Base-by-base conservation (phyloP, 2,888 invertebrate species). In the Acleris cristana region DNA sequence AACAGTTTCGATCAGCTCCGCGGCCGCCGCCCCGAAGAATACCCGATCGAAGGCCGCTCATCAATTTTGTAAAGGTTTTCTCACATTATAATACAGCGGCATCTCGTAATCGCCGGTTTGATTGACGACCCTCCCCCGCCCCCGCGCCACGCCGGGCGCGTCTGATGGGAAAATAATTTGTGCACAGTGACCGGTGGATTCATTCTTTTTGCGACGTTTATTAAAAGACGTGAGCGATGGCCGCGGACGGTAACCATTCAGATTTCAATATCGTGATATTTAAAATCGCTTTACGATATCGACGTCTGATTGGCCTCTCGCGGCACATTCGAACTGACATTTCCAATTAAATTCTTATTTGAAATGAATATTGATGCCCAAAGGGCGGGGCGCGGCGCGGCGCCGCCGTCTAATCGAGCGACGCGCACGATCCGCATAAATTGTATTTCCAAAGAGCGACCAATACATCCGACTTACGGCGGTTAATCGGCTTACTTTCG, bases 191-290 rank as follows among this genome's bases (percentile, higher is more conserved):
- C 74, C 74, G 74, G 77, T 76, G 75, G 74, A 80, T 79, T 77
- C 76, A 77, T 80, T 75, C 76, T 70, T 76, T 75, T 75, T 74
- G 61, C 69, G 79, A 79, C 79, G 72, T 79, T 81, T 81, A 83
- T 83, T 80, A 79, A 80, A 78, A 76, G 71, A 70, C 74, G 73
- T 77, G 74, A 79, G 74, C 70, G 78, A 78, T 74, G 49, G 58
- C 54, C 34, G 58, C 64, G 54, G 58, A 48, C 62, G 54, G 58
- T 34, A 62, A 62, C 61, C 57, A 66, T 66, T 62, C 56, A 66
- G 61, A 66, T 61, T 62, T 61, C 61, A 62, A 66, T 66, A 66
- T 44, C 66, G 66, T 45, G 61, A 66, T 66, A 62, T 66, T 62
- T 66, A 57, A 62, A 66, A 66, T 62, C 61, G 56, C 30, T 56